Percentiles rank a stretch among this genome's conserved stretches.
These are phyloP conservation scores for Eufriesea mexicana DNA, from an alignment of 1,140 invertebrate genomes.

Conservation along the genomic window DNA sequence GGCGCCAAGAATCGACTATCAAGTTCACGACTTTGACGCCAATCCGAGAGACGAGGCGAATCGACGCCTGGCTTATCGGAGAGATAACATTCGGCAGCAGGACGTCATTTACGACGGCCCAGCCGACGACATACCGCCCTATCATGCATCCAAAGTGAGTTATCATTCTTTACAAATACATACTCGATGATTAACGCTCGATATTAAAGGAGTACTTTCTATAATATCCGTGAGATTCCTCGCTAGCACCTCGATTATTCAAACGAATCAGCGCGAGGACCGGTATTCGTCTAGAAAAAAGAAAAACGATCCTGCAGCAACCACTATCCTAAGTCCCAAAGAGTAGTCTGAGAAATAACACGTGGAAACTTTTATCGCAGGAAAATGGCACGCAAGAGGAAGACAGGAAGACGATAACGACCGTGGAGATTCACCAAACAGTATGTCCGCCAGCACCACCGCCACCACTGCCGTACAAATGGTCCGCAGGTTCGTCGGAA, in stretches of 20 bases:
- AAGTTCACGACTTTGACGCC: slow-evolving; percentile 80
- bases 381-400: slow-evolving; percentile 71
- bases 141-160: slow-evolving; percentile 63
- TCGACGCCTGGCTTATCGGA: slow-evolving; percentile 74
- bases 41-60: slow-evolving; percentile 79
- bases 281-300: neutral
- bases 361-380: slow-evolving; percentile 47
- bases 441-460: slow-evolving; percentile 78
- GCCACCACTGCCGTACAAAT: slow-evolving; percentile 78
- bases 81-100: slow-evolving; percentile 69
- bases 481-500: slow-evolving; percentile 74
- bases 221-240: neutral
- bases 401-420: slow-evolving; percentile 78
- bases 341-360: too few relatives aligned
- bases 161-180: neutral
- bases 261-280: slow-evolving; percentile 20
- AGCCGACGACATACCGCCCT: slow-evolving; percentile 65
- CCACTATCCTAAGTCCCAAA: too few relatives aligned
- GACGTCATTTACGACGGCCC: slow-evolving; percentile 73
- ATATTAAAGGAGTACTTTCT: neutral
- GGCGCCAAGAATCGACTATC: slow-evolving; percentile 76
- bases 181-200: neutral
- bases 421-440: slow-evolving; percentile 79
- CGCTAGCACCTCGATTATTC: neutral
- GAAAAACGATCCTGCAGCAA: too few relatives aligned